These are phyloP conservation scores for Arrhamphus sclerolepis DNA, from an alignment of 2,797 vertebrate genomes.

Conservation along the genomic window DNA sequence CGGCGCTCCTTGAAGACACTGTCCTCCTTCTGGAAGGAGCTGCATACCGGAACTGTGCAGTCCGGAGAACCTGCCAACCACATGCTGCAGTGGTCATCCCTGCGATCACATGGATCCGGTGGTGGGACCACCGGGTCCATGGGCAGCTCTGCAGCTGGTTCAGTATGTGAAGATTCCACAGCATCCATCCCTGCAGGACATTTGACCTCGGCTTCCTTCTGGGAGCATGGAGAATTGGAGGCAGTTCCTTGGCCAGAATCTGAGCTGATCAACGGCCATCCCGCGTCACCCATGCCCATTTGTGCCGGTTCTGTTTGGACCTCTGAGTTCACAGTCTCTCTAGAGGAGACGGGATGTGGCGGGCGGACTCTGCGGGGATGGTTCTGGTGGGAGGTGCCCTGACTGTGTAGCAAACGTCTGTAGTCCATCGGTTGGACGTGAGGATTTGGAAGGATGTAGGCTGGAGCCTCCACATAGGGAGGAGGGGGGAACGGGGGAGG, in stretches of 20 bases:
- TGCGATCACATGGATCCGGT: too few species aligned
- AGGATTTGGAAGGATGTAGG: slow-evolving; percentile 65
- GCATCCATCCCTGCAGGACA: not conserved
- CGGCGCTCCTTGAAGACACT: slow-evolving; percentile 34
- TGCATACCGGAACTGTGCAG: slow-evolving; percentile 38
- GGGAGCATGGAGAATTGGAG: slow-evolving; percentile 38
- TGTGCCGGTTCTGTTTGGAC: slow-evolving; percentile 66
- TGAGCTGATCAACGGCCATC: slow-evolving; percentile 22
- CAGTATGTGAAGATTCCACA: too few species aligned
- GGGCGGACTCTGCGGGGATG: slow-evolving; percentile 35
- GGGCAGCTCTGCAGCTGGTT: too few species aligned
- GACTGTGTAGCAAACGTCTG: slow-evolving; percentile 44
- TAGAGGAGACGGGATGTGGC: not conserved
- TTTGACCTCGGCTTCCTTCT: slow-evolving; percentile 13
- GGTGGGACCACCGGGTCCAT: too few species aligned
- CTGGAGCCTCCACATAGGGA: slow-evolving; percentile 63
- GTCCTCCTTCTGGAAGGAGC: slow-evolving; percentile 54
- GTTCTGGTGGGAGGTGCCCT: slow-evolving; percentile 28
- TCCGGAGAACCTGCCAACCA: slow-evolving; percentile 55
- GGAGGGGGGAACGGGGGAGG: slow-evolving; percentile 55
- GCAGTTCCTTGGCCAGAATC: slow-evolving; percentile 65
- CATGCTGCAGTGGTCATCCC: slow-evolving; percentile 1
- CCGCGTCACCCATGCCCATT: not conserved
- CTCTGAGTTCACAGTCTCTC: slow-evolving; percentile 50
- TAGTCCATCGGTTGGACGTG: slow-evolving; percentile 65